Base-by-base conservation (phyloP, 2,113 vertebrate genomes). In the Brachypteracias leptosomus region DNA sequence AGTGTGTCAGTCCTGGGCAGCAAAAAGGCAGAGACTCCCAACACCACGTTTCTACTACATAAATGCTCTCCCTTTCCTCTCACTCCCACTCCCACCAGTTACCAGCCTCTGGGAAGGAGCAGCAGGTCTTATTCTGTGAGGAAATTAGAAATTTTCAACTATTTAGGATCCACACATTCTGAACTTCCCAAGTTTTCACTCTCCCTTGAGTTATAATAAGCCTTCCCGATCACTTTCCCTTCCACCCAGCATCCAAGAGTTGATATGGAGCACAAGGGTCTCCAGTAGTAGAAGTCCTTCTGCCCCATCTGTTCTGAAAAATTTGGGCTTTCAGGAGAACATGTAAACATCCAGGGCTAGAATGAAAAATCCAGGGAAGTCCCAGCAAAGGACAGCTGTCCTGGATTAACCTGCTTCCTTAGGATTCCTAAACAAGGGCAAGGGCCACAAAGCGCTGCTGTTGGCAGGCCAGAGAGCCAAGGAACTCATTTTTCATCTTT, bases 371-470 rank as follows among this genome's bases (percentile, higher is more conserved):
- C 35, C 49, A 72, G 57, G 70, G 35, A 71, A 74, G 65, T 55
- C 44, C 35, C 33, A 40, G 35, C 57, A 89, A 85, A 72, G 47
- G 68, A 38, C 58, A 93, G 40, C 86, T 91, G 88, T 47, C 52
- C 68, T 61, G 67, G 80, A 85, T 85, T 94, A 79, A 94, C 19
- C 84, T 93, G 89, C 65, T 72, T 87, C 66, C 66, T 65, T n/a
- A 52, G 31, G 47, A 72, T 36, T 35, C 61, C 22, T 13, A 51
- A 87, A 84, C 65, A 71, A 77, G 2, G 5, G 62, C 70, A 42
- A 40, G 16, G 66, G 65, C 44, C 44, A 59, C 66, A 18, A 47
- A 82, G 54, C 20, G 61, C 77, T 87, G 72, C 74, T 20, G 28
- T 0, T 51, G 57, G 25, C 55, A 81, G 62, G 16, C 57, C 44